Conservation (phyloP, 2,113 vertebrate genomes). For the Arothron firmamentum region DNA sequence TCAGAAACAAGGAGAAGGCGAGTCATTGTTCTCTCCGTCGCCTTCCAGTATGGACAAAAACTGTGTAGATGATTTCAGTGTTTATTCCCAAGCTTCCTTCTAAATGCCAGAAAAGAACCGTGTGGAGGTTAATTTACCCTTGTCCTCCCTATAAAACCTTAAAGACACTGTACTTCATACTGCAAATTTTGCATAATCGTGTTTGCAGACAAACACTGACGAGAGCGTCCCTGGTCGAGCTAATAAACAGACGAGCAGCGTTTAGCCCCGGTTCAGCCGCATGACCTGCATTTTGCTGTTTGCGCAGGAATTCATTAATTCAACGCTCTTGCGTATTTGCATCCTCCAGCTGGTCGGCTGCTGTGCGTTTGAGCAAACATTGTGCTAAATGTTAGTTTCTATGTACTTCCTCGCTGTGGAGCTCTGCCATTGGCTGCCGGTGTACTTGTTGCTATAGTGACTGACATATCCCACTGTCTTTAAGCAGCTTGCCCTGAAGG, state of each 20-base stretch:
- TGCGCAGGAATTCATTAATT: conserved; percentile 3
- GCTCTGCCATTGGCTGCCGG: conserved; percentile 11
- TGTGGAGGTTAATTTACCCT: too few relatives aligned
- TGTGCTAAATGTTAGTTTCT: conserved; percentile 30
- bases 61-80: too few relatives aligned
- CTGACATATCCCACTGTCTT: conserved; percentile 46
- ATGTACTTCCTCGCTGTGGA: neutral
- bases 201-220: too few relatives aligned
- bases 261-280: neutral
- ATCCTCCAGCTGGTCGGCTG: conserved; percentile 6
- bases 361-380: conserved; percentile 21
- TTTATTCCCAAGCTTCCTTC: too few relatives aligned
- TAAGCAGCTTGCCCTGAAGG: conserved; percentile 38
- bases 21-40: too few relatives aligned
- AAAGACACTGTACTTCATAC: too few relatives aligned
- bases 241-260: too few relatives aligned
- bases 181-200: too few relatives aligned
- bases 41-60: too few relatives aligned
- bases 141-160: too few relatives aligned
- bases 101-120: too few relatives aligned
- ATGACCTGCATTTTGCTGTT: conserved; percentile 2
- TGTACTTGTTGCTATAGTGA: conserved; percentile 57
- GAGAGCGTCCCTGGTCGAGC: too few relatives aligned
- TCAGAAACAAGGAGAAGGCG: neutral
- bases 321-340: neutral